These are phyloP conservation scores for Xestia sexstrigata DNA, from an alignment of 2,888 invertebrate species.

Conservation along the genomic window DNA sequence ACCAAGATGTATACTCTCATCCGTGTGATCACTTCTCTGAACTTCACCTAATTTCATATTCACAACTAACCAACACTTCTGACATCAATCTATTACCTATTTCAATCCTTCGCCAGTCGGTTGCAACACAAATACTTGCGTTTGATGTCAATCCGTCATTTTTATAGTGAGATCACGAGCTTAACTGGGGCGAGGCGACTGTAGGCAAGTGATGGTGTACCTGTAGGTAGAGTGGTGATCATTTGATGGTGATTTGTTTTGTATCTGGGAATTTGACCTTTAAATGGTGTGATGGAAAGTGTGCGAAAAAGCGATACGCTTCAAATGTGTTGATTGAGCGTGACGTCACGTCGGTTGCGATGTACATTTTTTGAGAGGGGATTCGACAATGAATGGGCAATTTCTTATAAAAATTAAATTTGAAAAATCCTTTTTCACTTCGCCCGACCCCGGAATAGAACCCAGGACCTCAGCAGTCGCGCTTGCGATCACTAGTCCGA, in stretches of 20 bases:
- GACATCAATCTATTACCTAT: conserved; percentile 22
- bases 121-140: conserved; percentile 45
- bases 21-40: neutral
- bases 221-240: conserved; percentile 30
- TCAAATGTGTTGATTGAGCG: neutral
- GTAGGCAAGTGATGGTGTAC: conserved; percentile 31
- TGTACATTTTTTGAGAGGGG: too few species aligned
- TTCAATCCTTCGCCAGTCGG: conserved; percentile 1
- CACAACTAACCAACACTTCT: conserved; percentile 22
- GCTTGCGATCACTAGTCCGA: too few species aligned
- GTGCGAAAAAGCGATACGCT: neutral
- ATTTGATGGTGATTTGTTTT: conserved; percentile 21
- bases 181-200: conserved; percentile 57
- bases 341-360: neutral
- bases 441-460: too few species aligned
- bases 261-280: conserved; percentile 35
- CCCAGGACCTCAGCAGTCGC: too few species aligned
- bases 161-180: conserved; percentile 66
- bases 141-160: conserved; percentile 66
- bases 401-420: neutral
- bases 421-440: too few species aligned
- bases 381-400: neutral
- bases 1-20: neutral
- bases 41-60: conserved; percentile 39
- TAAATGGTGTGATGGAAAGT: neutral